Evolutionary conservation across 2,797 vertebrate genomes (phyloP), one percentile per base, ranked within the genome.

Genomic region (Halcyon badia): DNA sequence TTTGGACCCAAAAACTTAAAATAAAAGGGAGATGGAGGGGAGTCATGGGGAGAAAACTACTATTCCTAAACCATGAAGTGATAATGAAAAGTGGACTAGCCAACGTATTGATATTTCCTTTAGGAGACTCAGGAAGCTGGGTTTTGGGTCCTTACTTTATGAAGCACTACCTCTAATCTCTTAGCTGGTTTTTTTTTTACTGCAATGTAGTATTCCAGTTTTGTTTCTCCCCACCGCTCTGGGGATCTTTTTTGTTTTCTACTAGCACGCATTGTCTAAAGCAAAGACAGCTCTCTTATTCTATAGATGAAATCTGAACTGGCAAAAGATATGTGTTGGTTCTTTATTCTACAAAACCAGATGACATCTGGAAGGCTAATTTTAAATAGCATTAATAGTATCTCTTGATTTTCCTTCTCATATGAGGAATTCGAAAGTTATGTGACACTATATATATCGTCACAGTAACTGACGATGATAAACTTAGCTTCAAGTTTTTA

Each of bases 51-150:
- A 4, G 2, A 89, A 92, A 87, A 51, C 54, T 84, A 51, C 70
- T 51, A 30, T 78, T 92, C 56, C 49, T 91, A 95, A 95, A 78
- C 75, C 57, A 61, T 84, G 73, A 91, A 94, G 73, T 89, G 89
- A 92, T 94, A 96, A 96, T 90, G 87, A 89, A 89, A 90, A 94
- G 42, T 94, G 76, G 79, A 54, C 75, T 79, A 79, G 81, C 73
- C 94, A 95, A 71, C 21, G 24, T 65, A 66, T 20, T 91, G 92
- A 91, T 93, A 75, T 84, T 89, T 95, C 84, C 73, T 95, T 87
- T 72, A 92, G 90, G 90, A 90, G 62, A 21, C 31, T 71, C 73
- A 66, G 77, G 54, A 90, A 96, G 56, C 60, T 87, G 51, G 2
- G 0, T 28, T 82, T 82, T 94, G 80, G 89, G 72, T 90, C 56